Base-by-base conservation (phyloP, 30 jellyfish, hydroid and myxozoan genomes). In the Clytia hemisphaerica region DNA sequence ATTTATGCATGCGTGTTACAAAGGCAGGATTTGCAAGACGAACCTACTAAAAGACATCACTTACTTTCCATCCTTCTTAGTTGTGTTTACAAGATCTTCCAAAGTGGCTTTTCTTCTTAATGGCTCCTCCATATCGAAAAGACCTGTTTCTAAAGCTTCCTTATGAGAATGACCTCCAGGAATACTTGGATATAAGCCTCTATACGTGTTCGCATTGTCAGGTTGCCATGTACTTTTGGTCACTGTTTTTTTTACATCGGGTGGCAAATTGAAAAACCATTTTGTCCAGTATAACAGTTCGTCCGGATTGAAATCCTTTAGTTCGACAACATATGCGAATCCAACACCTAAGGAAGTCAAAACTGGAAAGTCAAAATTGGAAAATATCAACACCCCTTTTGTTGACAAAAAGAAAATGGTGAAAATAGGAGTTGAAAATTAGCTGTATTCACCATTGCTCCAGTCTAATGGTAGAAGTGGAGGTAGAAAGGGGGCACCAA, bases 111-210 rank as follows among this genome's bases (percentile, higher is more conserved):
- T 45, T 28, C 66, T 57, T 5, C 16, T 48, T 32, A 19, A 15
- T 0, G 24, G 40, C 1, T 40, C 36, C 3, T 67, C 36, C 26
- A 15, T 26, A 14, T 61, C 77, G 33, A 76, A 84, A 42, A 71
- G 40, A 3, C 95, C 95, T 12, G 62, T 22, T 48, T 84, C 93
- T 40, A 67, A 72, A 22, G 95, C 95, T 63, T 84, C 93, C 34
- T 84, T 84, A 45, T 45, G 77, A 0, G 95, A 84, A 47, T 84
- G 87, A 6, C 95, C 95, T 0, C 93, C 95, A 5, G 83, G 83
- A 12, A 84, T 67, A 31, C 76, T 72, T 2, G 95, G 95, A 37
- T n/a, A 84, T 59, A 76, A 84, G 5, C 95, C 95, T 19, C 95
- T 28, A 37, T 14, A 84, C 27, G 53, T 31, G 38, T 84, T 84